Conservation (phyloP, 2,113 vertebrate genomes). For the Fulmarus glacialis region DNA sequence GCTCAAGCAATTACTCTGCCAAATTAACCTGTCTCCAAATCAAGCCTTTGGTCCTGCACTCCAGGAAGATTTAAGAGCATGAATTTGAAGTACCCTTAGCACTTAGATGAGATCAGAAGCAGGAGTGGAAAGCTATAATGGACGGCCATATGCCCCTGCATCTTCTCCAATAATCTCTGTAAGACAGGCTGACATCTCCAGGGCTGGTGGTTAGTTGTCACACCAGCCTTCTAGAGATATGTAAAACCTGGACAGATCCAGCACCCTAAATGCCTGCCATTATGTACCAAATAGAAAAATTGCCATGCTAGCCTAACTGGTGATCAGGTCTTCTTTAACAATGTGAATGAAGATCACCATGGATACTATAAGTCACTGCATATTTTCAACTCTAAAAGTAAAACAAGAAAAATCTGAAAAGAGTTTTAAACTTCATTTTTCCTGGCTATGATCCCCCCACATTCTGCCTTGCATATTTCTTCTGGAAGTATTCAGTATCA, state of each 20-base stretch:
- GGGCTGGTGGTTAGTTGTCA: neutral
- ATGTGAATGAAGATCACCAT: neutral
- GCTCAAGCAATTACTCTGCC: neutral
- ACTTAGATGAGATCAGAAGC: neutral
- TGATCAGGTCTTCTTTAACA: neutral
- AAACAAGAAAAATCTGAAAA: neutral
- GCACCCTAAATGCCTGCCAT: neutral
- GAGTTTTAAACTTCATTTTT: neutral
- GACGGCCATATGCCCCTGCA: neutral
- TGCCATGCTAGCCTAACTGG: neutral
- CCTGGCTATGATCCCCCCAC: neutral
- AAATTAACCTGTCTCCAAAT: conserved; percentile 23
- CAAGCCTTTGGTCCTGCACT: neutral
- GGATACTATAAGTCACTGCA: neutral
- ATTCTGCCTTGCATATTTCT: neutral
- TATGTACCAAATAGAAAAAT: neutral
- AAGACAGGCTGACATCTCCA: neutral
- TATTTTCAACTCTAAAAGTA: neutral
- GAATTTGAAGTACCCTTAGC: neutral
- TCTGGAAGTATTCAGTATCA: neutral
- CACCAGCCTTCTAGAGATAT: neutral
- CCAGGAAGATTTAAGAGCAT: neutral
- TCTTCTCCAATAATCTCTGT: neutral
- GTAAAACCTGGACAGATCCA: neutral
- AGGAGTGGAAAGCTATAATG: neutral